Conservation (phyloP, 2,113 vertebrate species). For the Myotis davidii region DNA sequence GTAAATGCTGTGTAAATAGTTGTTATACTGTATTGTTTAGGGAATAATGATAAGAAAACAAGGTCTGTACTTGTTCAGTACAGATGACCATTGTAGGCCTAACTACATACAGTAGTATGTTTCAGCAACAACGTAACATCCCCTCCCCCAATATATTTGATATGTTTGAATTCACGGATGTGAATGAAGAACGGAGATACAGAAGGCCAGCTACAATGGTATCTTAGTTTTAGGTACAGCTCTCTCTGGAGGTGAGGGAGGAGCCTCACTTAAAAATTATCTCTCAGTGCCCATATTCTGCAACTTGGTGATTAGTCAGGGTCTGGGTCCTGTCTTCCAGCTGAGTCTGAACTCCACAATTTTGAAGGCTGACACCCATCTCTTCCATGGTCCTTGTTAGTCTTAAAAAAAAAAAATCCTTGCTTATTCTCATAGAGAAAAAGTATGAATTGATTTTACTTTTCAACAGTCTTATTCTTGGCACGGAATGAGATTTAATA, state of each 20-base stretch:
- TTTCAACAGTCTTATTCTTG: conserved; percentile 21
- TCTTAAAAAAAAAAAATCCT: not conserved
- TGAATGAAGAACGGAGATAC: not conserved
- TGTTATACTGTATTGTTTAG: not conserved
- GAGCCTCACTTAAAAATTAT: conserved; percentile 5
- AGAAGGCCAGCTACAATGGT: not conserved
- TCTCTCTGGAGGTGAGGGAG: not conserved
- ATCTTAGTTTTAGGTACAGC: not conserved
- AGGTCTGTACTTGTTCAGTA: not conserved
- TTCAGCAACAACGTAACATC: not conserved
- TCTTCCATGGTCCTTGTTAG: not conserved
- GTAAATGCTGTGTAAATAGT: not conserved
- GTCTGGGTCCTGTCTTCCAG: not conserved
- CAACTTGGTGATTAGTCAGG: not conserved
- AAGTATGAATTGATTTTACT: conserved; percentile 4
- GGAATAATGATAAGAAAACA: not conserved
- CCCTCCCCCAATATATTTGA: not conserved
- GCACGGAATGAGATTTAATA: conserved; percentile 11
- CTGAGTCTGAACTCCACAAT: not conserved
- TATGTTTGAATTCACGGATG: not conserved
- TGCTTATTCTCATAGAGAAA: conserved; percentile 9
- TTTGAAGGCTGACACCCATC: not conserved
- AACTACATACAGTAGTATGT: not conserved
- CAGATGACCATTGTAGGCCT: not conserved
- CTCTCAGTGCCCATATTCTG: not conserved